These are phyloP conservation scores for Mormoops blainvillei DNA, from an alignment of 2,113 vertebrate species.

Conservation along the genomic window DNA sequence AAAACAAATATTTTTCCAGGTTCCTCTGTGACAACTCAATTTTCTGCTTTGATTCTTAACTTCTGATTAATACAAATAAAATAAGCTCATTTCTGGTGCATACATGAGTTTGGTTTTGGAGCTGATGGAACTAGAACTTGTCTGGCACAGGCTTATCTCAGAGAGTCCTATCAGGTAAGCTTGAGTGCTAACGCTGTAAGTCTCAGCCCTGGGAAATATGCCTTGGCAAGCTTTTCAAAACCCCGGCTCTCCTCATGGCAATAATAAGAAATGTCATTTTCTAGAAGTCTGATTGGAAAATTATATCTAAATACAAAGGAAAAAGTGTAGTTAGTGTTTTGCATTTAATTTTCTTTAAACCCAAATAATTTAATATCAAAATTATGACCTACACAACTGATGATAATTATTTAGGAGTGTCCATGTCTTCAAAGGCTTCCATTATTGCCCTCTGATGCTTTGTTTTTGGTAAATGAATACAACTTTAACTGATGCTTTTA, in stretches of 20 bases:
- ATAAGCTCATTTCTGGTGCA: neutral
- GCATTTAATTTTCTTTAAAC: neutral
- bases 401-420: neutral
- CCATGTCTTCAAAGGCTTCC: neutral
- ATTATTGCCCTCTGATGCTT: neutral
- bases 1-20: neutral
- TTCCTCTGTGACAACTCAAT: neutral
- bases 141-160: slow-evolving; percentile 48
- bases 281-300: neutral
- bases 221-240: slow-evolving; percentile 9
- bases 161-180: slow-evolving; percentile 12
- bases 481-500: neutral
- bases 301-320: neutral
- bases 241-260: neutral
- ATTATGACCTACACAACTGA: neutral
- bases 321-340: neutral
- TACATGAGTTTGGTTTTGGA: neutral
- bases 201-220: slow-evolving; percentile 15
- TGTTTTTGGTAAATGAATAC: neutral
- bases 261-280: neutral
- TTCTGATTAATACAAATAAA: slow-evolving; percentile 3
- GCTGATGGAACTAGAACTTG: neutral
- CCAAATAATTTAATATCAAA: neutral
- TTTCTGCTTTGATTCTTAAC: neutral
- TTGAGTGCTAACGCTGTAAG: slow-evolving; percentile 47